Evolutionary conservation across 2,113 vertebrate genomes (phyloP).

Genomic region (Vicugna pacos): DNA sequence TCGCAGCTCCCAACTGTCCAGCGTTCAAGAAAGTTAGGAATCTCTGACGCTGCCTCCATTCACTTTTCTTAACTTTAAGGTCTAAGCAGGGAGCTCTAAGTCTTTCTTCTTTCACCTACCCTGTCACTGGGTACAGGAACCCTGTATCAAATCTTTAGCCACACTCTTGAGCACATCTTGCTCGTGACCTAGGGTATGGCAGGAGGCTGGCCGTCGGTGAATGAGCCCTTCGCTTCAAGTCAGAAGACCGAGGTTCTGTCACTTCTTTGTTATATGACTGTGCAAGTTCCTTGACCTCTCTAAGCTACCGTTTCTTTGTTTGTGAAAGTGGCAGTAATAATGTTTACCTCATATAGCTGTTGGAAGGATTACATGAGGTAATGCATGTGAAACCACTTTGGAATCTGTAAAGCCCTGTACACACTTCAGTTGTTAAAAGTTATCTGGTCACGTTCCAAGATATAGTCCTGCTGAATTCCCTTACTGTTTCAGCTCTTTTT

Average conservation of each 20-base stretch:
- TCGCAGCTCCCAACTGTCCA: not conserved
- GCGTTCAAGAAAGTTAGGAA: not conserved
- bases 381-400: not conserved
- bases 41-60: not conserved
- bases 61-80: not conserved
- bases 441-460: not conserved
- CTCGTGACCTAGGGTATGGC: not conserved
- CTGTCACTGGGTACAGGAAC: not conserved
- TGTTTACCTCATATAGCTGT: not conserved
- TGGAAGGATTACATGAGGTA: slow-evolving; percentile 21
- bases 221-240: not conserved
- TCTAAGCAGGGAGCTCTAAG: not conserved
- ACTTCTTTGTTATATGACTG: not conserved
- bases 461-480: not conserved
- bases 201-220: not conserved
- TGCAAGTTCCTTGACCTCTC: not conserved
- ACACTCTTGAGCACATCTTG: not conserved
- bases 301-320: not conserved
- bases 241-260: not conserved
- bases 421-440: not conserved
- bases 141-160: not conserved
- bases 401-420: not conserved
- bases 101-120: not conserved
- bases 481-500: not conserved
- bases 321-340: not conserved